Percentiles rank a stretch among this genome's conserved stretches.
These are phyloP conservation scores for Potorous gilbertii DNA, from an alignment of 2,797 vertebrate genomes.

Conservation along the genomic window DNA sequence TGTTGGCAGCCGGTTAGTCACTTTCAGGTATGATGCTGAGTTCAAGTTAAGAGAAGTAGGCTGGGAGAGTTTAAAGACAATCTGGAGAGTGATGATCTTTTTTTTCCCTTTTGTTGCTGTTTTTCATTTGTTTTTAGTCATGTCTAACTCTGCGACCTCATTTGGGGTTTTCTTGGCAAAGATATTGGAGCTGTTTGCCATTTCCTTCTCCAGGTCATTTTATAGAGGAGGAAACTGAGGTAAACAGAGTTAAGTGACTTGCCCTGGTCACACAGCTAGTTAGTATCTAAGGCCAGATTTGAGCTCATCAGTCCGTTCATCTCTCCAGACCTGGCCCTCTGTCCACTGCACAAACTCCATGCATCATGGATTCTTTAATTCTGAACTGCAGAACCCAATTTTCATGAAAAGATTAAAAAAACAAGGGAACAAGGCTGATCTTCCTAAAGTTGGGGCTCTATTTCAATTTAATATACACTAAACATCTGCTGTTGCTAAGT, in stretches of 20 bases:
- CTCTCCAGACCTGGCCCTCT: not conserved
- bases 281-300: not conserved
- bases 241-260: not conserved
- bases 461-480: not conserved
- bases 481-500: not conserved
- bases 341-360: not conserved
- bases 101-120: not conserved
- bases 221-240: not conserved
- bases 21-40: not conserved
- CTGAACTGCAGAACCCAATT: not conserved
- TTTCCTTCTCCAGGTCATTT: not conserved
- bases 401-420: not conserved
- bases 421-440: not conserved
- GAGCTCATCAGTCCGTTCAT: not conserved
- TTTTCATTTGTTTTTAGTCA: not conserved
- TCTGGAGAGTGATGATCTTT: not conserved
- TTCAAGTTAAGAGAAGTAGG: not conserved
- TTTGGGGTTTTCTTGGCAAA: not conserved
- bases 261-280: not conserved
- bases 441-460: not conserved
- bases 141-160: not conserved
- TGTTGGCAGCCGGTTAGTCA: not conserved
- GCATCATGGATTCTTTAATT: not conserved
- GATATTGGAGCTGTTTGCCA: not conserved
- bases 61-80: not conserved